Evolutionary conservation across 1,140 invertebrate genomes (phyloP), one percentile per base, ranked within the genome.

Genomic region (Lasaia peninsularis): DNA sequence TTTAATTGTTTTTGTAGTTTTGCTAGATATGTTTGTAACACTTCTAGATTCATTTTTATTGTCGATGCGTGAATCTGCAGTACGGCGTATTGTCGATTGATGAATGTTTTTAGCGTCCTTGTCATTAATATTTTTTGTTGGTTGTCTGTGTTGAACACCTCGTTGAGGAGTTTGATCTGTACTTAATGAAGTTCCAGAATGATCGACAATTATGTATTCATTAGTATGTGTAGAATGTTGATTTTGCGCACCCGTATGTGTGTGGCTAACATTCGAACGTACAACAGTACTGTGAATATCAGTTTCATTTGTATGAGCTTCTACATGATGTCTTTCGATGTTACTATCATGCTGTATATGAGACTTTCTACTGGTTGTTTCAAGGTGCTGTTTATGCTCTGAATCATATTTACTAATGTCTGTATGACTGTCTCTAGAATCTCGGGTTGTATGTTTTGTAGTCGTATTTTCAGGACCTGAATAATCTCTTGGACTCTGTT

Each of bases 1-100:
- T 67, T 86, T 88, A 34, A 79, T 73, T n/a, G 69, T 75, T 63
- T 86, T 88, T 10, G 78, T 80, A 31, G 69, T 75, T 54, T 80
- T 71, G 28, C 71, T 69, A 50, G 75, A 71, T 35, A 77, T 54
- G 32, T 61, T 77, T 65, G 73, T 85, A 3, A 75, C 50, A 55
- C 68, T 76, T 62, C 62, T 80, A 10, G 64, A 63, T 60, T 84
- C 78, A 7, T 50, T 60, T 68, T 73, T 84, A 52, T 73, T 71
- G 32, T 68, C 52, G 14, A 63, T 37, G 58, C 63, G 78, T 59
- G 59, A 76, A 24, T 79, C 73, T n/a, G 62, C 64, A 12, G 67
- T 60, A 54, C 67, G 69, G 56, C 70, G 69, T 6, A 65, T 49
- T 20, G 63, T 60, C 48, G 70, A 62, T 55, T 60, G 63, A 55